Conservation (phyloP, 2,888 invertebrate species). For the Rosalia funebris region DNA sequence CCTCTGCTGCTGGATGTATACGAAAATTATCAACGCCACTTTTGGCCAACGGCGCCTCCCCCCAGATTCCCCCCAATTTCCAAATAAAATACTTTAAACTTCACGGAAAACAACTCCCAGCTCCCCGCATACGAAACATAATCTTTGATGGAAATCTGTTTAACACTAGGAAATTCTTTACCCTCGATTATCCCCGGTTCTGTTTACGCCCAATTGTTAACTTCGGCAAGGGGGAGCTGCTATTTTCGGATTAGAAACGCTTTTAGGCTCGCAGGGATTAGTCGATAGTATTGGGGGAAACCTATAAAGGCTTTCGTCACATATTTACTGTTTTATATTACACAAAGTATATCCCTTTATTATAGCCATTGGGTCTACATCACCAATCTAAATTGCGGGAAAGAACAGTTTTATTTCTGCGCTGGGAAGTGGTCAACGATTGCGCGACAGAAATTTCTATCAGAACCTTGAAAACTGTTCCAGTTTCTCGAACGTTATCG, state of each 20-base stretch:
- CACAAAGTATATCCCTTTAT: no score
- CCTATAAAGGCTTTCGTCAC: no score
- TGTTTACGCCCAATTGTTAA: neutral
- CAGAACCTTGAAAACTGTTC: no score
- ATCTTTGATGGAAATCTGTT: conserved; percentile 15
- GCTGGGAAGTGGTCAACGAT: no score
- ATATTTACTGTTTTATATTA: no score
- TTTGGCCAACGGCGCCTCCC: neutral
- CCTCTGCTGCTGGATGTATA: neutral
- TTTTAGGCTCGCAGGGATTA: no score
- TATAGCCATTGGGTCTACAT: no score
- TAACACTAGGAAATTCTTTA: neutral
- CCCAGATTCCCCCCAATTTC: neutral
- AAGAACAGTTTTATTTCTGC: no score
- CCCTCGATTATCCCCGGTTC: conserved; percentile 7
- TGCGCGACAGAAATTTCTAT: no score
- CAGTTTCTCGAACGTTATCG: no score
- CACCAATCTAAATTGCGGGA: no score
- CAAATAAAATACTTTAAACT: neutral
- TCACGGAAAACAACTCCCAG: neutral
- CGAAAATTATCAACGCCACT: neutral
- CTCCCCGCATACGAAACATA: conserved; percentile 3
- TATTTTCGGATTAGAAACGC: neutral
- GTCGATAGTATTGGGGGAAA: no score
- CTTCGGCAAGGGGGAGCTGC: neutral